These are phyloP conservation scores for Scaptomyza montana DNA, from an alignment of 1,140 invertebrate species.

Conservation along the genomic window DNA sequence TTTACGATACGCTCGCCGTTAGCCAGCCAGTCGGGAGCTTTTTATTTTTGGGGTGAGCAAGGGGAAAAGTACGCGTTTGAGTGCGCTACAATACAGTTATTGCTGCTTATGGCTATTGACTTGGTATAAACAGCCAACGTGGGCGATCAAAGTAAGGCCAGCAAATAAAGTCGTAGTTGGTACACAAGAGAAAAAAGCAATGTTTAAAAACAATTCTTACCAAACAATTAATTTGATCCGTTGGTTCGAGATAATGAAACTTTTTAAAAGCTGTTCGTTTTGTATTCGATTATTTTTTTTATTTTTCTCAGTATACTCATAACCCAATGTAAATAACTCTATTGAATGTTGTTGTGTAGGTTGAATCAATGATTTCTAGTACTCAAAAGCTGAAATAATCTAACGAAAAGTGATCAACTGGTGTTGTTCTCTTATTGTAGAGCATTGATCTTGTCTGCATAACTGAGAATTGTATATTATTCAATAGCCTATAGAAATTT, in stretches of 20 bases:
- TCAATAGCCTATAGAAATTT: constrained; percentile 35
- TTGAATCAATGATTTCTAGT: constrained; percentile 15
- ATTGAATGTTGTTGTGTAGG: constrained; percentile 12
- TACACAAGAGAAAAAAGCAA: constrained; percentile 3
- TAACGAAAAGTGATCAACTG: not conserved
- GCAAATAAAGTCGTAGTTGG: constrained; percentile 20
- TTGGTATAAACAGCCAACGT: constrained; percentile 34
- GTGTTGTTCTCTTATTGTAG: constrained; percentile 21
- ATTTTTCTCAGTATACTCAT: not conserved
- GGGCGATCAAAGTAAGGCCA: constrained; percentile 64
- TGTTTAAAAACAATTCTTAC: no score
- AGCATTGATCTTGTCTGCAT: constrained; percentile 1
- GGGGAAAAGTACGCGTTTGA: constrained; percentile 15
- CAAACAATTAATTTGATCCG: no score
- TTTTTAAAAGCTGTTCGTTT: no score
- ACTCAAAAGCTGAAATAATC: constrained; percentile 3
- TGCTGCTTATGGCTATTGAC: constrained; percentile 43
- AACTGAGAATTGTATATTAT: not conserved
- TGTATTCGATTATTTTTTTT: no score
- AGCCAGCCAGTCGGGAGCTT: constrained; percentile 50
- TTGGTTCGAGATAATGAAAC: no score
- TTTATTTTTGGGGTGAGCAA: constrained; percentile 39
- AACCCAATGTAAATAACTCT: not conserved
- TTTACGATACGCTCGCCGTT: constrained; percentile 58
- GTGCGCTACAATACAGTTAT: constrained; percentile 56